A percentile compares a stretch with the other conserved stretches of the same genome.
phyloP scores from a whole-genome alignment of 2,888 invertebrate genomes.

The Eupithecia subfuscata region DNA sequence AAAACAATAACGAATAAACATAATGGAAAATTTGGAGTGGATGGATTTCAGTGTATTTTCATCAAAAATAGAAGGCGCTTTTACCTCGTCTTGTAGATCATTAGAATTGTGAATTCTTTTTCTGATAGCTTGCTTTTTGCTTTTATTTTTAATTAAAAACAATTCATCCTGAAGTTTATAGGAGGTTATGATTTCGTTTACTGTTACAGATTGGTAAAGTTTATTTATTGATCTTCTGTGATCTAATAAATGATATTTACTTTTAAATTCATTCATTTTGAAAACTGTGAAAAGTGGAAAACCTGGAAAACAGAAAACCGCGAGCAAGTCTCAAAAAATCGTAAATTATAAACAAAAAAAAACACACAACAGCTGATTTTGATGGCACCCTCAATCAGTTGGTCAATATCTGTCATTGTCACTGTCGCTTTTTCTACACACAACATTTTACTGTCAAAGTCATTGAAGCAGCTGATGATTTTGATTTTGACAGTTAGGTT shows the following conservation, averaged over 20 bases:
- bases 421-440: neutral
- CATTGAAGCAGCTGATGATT: constrained; percentile 8
- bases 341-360: neutral
- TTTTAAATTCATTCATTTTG: constrained; percentile 44
- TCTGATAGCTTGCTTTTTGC: constrained; percentile 46
- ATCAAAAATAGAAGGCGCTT: neutral
- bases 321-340: neutral
- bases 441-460: neutral
- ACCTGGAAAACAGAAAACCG: neutral
- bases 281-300: too few relatives aligned
- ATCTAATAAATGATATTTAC: constrained; percentile 56
- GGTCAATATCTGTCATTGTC: neutral
- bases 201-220: constrained; percentile 59
- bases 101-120: constrained; percentile 56
- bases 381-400: neutral
- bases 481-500: constrained; percentile 1
- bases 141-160: constrained; percentile 59
- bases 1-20: constrained; percentile 3
- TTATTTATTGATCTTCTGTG: constrained; percentile 59
- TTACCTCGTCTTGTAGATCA: constrained; percentile 58
- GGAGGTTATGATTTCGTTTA: constrained; percentile 43
- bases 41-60: too few relatives aligned
- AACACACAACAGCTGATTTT: neutral
- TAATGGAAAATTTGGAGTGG: too few relatives aligned
- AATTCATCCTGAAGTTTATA: constrained; percentile 54